These are phyloP conservation scores for Elephantulus edwardii DNA, from an alignment of 2,113 vertebrate species.

Conservation along the genomic window DNA sequence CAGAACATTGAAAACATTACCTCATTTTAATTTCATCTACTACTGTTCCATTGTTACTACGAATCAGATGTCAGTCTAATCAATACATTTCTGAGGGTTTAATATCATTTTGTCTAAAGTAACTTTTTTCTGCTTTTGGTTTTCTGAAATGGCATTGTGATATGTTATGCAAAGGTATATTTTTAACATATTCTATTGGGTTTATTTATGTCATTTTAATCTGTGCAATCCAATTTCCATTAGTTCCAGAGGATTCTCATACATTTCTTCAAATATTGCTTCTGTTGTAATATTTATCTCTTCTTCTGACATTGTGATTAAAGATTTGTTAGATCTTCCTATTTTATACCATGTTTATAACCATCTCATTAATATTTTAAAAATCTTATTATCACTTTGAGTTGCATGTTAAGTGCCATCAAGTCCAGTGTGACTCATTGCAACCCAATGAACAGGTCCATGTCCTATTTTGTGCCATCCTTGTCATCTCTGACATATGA, in stretches of 20 bases:
- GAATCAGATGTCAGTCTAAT: not conserved
- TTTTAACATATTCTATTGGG: not conserved
- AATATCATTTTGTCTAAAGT: not conserved
- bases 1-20: not conserved
- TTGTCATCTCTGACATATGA: too few relatives aligned
- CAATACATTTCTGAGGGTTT: conserved; percentile 2
- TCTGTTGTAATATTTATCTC: not conserved
- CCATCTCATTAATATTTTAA: not conserved
- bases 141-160: not conserved
- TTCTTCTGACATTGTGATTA: not conserved
- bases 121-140: not conserved
- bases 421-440: too few relatives aligned
- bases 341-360: not conserved
- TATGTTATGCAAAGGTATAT: conserved; percentile 20
- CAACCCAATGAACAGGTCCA: too few relatives aligned
- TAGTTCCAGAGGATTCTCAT: conserved; percentile 10
- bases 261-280: conserved; percentile 46
- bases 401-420: not conserved
- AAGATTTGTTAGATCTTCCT: not conserved
- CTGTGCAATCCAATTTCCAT: not conserved
- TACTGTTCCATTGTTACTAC: not conserved
- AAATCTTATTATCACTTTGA: not conserved
- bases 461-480: too few relatives aligned
- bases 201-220: conserved; percentile 20
- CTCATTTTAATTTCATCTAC: not conserved